These are phyloP conservation scores for Ancistrus triradiatus DNA, from an alignment of 2,113 vertebrate genomes.

Conservation along the genomic window DNA sequence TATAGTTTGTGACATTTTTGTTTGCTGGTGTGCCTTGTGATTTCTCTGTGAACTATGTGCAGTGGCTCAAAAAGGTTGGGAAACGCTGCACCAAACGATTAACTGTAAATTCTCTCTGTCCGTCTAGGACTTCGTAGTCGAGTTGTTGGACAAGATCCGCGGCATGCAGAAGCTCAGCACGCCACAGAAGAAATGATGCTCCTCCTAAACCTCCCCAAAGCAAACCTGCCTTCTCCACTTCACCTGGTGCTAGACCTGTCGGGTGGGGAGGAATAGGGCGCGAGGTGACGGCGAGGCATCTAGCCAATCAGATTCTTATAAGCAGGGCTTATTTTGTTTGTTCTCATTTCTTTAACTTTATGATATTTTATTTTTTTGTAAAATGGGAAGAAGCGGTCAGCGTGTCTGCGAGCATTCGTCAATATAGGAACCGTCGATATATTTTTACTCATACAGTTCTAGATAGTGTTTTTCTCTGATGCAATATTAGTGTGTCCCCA, in stretches of 20 bases:
- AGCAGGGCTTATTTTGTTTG: slow-evolving; percentile 49
- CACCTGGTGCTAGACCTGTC: slow-evolving; percentile 13
- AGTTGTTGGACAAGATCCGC: slow-evolving; percentile 85
- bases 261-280: not conserved
- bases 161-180: slow-evolving; percentile 94
- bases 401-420: slow-evolving; percentile 40
- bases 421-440: slow-evolving; percentile 31
- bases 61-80: too few relatives aligned
- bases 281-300: slow-evolving; percentile 15
- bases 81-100: too few relatives aligned
- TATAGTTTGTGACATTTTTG: too few relatives aligned
- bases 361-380: slow-evolving; percentile 43
- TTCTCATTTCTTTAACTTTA: slow-evolving; percentile 41
- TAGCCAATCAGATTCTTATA: slow-evolving; percentile 46
- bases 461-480: slow-evolving; percentile 18
- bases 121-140: slow-evolving; percentile 78
- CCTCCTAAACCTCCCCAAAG: slow-evolving; percentile 1
- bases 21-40: too few relatives aligned
- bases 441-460: slow-evolving; percentile 29
- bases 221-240: slow-evolving; percentile 10
- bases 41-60: too few relatives aligned
- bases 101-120: slow-evolving; percentile 4
- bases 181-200: slow-evolving; percentile 84
- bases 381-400: slow-evolving; percentile 7
- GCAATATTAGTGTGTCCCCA: slow-evolving; percentile 24